Conservation (phyloP, 1,140 invertebrate genomes). For the Centruroides vittatus region DNA sequence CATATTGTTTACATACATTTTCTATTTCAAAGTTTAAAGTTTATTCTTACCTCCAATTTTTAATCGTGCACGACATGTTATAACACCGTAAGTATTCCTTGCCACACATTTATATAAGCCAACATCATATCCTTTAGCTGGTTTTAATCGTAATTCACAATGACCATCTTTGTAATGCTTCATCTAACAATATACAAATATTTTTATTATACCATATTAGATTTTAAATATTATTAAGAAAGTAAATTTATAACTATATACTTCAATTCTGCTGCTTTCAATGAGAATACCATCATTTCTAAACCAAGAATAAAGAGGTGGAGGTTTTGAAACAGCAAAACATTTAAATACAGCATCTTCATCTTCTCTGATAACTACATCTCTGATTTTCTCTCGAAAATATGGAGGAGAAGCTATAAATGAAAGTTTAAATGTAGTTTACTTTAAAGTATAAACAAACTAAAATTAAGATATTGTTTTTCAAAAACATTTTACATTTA, state of each 20-base stretch:
- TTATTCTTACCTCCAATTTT: constrained; percentile 25
- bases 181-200: too few relatives aligned
- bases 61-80: constrained; percentile 35
- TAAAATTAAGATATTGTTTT: too few relatives aligned
- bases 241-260: background rate
- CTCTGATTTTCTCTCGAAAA: constrained; percentile 38
- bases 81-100: constrained; percentile 51
- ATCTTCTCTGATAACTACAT: constrained; percentile 50
- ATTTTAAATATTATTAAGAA: too few relatives aligned
- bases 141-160: too few relatives aligned
- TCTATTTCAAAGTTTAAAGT: too few relatives aligned
- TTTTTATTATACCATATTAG: too few relatives aligned
- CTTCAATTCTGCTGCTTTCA: constrained; percentile 57
- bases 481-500: background rate
- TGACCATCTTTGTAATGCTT: too few relatives aligned
- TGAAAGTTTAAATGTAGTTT: too few relatives aligned
- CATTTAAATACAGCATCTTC: constrained; percentile 34
- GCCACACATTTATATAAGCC: constrained; percentile 79
- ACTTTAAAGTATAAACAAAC: too few relatives aligned
- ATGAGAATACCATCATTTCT: constrained; percentile 72
- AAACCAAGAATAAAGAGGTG: constrained; percentile 88
- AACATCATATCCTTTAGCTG: constrained; percentile 47
- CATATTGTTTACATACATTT: too few relatives aligned
- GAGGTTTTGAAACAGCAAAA: constrained; percentile 74
- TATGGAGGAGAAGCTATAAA: constrained; percentile 25